A percentile compares a stretch with the other conserved stretches of the same genome.
These are phyloP conservation scores for Phymastichus coffea DNA, from an alignment of 1,140 invertebrate genomes.

Conservation along the genomic window DNA sequence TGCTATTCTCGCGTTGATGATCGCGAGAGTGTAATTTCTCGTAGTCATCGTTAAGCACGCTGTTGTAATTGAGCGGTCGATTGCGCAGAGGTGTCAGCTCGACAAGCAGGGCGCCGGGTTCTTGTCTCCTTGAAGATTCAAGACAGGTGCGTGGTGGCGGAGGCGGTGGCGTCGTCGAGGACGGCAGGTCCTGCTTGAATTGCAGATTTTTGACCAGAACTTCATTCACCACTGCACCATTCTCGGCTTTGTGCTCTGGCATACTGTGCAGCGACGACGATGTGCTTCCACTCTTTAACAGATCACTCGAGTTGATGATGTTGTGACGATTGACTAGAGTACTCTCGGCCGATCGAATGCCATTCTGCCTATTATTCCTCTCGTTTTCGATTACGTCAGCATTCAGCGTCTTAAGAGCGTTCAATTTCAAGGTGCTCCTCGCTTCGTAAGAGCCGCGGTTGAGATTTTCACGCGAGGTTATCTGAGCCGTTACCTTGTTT, in stretches of 20 bases:
- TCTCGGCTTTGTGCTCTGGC: background rate
- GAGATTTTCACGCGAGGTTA: background rate
- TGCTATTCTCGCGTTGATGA: conserved; percentile 26
- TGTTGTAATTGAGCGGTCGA: conserved; percentile 37
- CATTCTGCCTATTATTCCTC: background rate
- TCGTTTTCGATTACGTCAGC: background rate
- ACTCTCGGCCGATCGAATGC: background rate
- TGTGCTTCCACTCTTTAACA: background rate
- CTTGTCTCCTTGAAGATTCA: conserved; percentile 17
- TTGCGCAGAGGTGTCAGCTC: background rate
- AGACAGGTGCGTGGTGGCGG: conserved; percentile 18
- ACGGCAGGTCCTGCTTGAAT: conserved; percentile 42
- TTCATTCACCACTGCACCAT: conserved; percentile 39
- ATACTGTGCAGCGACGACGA: background rate
- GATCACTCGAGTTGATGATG: no score
- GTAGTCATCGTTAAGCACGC: conserved; percentile 43
- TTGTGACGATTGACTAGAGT: background rate
- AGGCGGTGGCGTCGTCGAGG: conserved; percentile 7
- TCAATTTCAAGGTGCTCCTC: conserved; percentile 6
- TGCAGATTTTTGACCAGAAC: conserved; percentile 42
- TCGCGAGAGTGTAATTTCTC: conserved; percentile 30
- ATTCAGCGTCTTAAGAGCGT: background rate
- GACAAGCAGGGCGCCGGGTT: conserved; percentile 13
- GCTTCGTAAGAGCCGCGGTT: background rate
- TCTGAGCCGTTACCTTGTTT: no score